Evolutionary conservation across 2,888 invertebrate species (phyloP).

Genomic region (Dexiosoma caninum): DNA sequence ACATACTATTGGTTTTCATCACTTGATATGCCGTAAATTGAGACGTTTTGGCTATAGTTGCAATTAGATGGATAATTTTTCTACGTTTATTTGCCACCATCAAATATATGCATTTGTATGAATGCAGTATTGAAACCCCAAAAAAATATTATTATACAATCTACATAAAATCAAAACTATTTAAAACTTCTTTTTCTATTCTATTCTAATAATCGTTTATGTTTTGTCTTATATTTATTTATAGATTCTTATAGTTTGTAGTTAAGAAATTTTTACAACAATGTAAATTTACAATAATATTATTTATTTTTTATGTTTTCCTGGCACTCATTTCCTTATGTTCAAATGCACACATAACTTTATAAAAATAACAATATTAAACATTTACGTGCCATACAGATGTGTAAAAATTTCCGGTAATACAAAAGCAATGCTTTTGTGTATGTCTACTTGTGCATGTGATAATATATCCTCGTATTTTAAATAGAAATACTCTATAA

Average conservation of each 20-base stretch:
- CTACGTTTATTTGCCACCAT: not conserved
- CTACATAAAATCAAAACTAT: not conserved
- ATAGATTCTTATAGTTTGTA: slow-evolving; percentile 16
- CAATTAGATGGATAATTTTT: not conserved
- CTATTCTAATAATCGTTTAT: slow-evolving; percentile 8
- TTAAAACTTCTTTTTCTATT: not conserved
- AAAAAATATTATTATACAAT: no score
- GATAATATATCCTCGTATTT: no score
- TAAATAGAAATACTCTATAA: no score
- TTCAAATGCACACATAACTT: not conserved
- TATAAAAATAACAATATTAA: not conserved
- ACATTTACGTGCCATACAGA: slow-evolving; percentile 19
- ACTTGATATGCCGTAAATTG: slow-evolving; percentile 53
- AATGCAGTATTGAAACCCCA: not conserved
- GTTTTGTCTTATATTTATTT: slow-evolving; percentile 49
- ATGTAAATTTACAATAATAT: not conserved
- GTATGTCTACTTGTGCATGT: no score
- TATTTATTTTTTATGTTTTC: not conserved
- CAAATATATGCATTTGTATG: not conserved
- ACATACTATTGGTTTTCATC: not conserved
- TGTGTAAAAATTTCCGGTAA: slow-evolving; percentile 55
- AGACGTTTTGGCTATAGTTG: slow-evolving; percentile 44
- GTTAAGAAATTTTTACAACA: slow-evolving; percentile 13
- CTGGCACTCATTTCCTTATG: not conserved
- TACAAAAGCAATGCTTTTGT: no score